Evolutionary conservation across 2,888 invertebrate genomes (phyloP).

Genomic region (Drosophila anceps): DNA sequence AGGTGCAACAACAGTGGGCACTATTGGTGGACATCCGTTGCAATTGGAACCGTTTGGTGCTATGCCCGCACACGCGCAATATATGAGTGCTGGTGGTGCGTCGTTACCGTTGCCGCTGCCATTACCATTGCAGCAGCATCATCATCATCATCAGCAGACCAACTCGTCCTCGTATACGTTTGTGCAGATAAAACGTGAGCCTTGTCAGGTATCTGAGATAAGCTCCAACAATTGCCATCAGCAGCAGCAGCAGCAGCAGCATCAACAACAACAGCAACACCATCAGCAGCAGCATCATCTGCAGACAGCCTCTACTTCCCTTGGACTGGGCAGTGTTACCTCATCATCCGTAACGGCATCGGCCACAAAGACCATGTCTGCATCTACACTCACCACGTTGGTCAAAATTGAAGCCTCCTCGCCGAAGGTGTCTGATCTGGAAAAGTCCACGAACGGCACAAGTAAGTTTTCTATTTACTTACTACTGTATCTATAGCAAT

Average conservation of each 20-base stretch:
- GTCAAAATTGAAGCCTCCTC: slow-evolving; percentile 85
- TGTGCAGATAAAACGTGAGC: slow-evolving; percentile 85
- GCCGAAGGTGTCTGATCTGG: slow-evolving; percentile 83
- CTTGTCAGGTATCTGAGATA: slow-evolving; percentile 85
- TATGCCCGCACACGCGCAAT: slow-evolving; percentile 67
- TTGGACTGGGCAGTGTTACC: slow-evolving; percentile 62
- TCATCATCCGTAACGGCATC: slow-evolving; percentile 73
- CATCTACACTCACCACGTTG: slow-evolving; percentile 82
- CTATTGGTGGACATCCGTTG: slow-evolving; percentile 47
- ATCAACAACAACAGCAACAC: slow-evolving; percentile 41
- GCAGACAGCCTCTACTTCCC: slow-evolving; percentile 63
- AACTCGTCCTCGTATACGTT: slow-evolving; percentile 83
- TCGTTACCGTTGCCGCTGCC: slow-evolving; percentile 32
- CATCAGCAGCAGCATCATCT: slow-evolving; percentile 51
- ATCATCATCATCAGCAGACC: slow-evolving; percentile 73
- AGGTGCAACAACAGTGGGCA: slow-evolving; percentile 21
- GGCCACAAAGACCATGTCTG: slow-evolving; percentile 82
- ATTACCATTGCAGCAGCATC: slow-evolving; percentile 43
- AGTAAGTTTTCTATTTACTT: slow-evolving; percentile 63
- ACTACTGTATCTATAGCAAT: background rate
- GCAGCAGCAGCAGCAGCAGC: slow-evolving; percentile 67
- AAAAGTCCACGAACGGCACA: slow-evolving; percentile 72
- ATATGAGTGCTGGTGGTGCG: slow-evolving; percentile 62
- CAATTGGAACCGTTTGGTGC: slow-evolving; percentile 77
- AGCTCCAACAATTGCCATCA: slow-evolving; percentile 84